These are phyloP conservation scores for Microdon myrmicae DNA, from an alignment of 2,888 invertebrate genomes.

Conservation along the genomic window DNA sequence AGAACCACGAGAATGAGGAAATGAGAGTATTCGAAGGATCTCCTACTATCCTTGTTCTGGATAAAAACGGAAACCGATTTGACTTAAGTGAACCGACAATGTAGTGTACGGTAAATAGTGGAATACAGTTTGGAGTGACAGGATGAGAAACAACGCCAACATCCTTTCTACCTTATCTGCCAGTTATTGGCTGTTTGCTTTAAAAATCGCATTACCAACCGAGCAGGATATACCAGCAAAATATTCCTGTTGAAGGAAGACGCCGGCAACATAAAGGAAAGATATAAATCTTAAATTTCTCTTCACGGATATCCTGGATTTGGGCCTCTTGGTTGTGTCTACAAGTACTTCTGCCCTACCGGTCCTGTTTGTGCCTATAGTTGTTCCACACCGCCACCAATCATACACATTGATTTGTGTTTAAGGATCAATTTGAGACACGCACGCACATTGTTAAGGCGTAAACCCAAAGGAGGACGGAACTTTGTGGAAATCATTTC, in stretches of 20 bases:
- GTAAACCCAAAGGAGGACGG: neutral
- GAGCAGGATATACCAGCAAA: conserved; percentile 4
- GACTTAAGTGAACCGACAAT: conserved; percentile 50
- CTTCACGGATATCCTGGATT: conserved; percentile 27
- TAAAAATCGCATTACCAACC: conserved; percentile 44
- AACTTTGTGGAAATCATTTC: conserved; percentile 29
- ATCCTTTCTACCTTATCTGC: conserved; percentile 35
- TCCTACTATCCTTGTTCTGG: conserved; percentile 32
- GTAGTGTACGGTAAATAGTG: neutral
- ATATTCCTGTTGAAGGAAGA: conserved; percentile 9
- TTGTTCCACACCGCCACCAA: neutral
- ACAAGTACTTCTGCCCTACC: neutral
- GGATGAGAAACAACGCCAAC: conserved; percentile 26
- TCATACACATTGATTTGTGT: conserved; percentile 37
- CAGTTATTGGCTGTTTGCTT: conserved; percentile 49
- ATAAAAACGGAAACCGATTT: conserved; percentile 48
- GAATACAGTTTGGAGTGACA: neutral
- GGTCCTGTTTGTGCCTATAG: neutral
- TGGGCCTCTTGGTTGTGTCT: neutral
- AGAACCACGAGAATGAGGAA: no score
- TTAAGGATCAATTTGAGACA: conserved; percentile 35
- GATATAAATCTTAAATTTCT: conserved; percentile 37
- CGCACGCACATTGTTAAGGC: conserved; percentile 21
- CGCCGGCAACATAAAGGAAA: conserved; percentile 9
- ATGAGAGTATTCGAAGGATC: conserved; percentile 37